Evolutionary conservation across 1,140 invertebrate species (phyloP).

Genomic region (Cydia splendana): DNA sequence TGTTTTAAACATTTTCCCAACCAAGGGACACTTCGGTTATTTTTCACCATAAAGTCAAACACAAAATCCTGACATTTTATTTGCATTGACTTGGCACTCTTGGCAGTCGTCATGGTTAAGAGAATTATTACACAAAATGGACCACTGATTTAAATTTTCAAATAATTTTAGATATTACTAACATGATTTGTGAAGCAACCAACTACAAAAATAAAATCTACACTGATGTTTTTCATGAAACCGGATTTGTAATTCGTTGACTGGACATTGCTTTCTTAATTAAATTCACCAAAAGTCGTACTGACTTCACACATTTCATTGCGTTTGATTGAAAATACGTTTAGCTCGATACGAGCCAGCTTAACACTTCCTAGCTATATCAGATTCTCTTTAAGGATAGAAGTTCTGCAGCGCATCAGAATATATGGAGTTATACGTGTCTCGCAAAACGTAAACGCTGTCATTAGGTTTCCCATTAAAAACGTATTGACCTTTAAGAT

Average conservation of each 20-base stretch:
- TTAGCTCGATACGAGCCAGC: constrained; percentile 76
- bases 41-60: no score
- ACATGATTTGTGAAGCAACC: no score
- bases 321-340: constrained; percentile 34
- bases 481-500: constrained; percentile 86
- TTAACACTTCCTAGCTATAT: constrained; percentile 49
- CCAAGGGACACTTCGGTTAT: neutral
- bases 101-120: no score
- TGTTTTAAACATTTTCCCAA: neutral
- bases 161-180: no score
- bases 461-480: constrained; percentile 90
- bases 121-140: neutral
- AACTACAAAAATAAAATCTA: no score
- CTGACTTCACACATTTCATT: constrained; percentile 37
- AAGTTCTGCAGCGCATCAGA: constrained; percentile 81
- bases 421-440: constrained; percentile 85
- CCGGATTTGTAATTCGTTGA: neutral
- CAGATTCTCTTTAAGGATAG: constrained; percentile 66
- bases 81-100: no score
- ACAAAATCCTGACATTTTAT: neutral
- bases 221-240: no score
- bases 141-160: neutral
- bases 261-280: neutral
- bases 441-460: constrained; percentile 85
- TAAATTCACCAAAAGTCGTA: constrained; percentile 34